Evolutionary conservation across 1,140 invertebrate species (phyloP), one percentile per base, ranked within the genome.

Genomic region (Drosophila neocordata): DNA sequence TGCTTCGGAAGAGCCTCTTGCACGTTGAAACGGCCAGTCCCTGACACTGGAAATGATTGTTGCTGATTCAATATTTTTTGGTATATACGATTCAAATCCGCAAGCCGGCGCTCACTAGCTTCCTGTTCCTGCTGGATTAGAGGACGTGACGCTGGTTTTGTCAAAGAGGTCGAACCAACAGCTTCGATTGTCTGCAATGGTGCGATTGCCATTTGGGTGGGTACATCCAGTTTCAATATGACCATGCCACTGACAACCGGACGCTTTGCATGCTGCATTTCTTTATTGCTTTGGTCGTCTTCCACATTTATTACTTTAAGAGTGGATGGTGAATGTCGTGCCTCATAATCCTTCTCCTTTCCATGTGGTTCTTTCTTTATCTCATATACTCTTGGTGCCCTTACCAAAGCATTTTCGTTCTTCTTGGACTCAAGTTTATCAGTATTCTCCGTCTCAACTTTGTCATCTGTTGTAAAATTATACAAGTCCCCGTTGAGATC

Each of bases 51-150:
- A 0, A 0, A 6, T 0, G 77, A 67, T 4, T 64, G 57, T 5
- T 53, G 53, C 73, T 52, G 38, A 7, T 48, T 72, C 1, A 69
- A 5, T 6, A 69, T 66, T 0, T 75, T 62, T 0, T 69, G 65
- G 34, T 81, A 87, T 3, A 87, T 52, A 0, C 52, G 57, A 65
- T 61, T 81, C 0, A 87, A 20, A 4, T 87, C 56, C 0, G 11
- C 7, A 31, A 81, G 56, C 1, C 64, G 57, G 0, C 11, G 57
- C 7, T 69, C 64, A 1, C 31, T 48, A 0, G 52, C 2, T 1
- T 81, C 62, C 35, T 57, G 20, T 15, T 12, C 41, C 9, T 4
- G 24, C 6, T 4, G 4, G 1, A 4, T 24, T 12, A 9, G 15
- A 13, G 12, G 24, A 31, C 22, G 20, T 27, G 52, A n/a, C 1